Evolutionary conservation across 2,888 invertebrate species (phyloP), one percentile per base, ranked within the genome.

Genomic region (Pilophorus perplexus): DNA sequence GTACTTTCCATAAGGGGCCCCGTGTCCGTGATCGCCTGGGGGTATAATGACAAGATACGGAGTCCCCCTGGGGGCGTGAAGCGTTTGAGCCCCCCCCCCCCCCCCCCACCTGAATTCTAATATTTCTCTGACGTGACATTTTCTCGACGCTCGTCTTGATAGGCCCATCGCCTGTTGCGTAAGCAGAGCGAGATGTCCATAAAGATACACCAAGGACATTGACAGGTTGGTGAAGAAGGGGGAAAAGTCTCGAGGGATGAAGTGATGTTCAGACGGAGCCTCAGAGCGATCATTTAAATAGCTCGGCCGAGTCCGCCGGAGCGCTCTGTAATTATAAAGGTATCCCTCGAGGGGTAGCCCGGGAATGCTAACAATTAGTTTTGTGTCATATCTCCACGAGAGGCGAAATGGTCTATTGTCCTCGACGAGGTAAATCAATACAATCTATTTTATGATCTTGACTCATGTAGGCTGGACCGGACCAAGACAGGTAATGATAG

Each of bases 351-450:
- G 64, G n/a, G 64, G 52, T 64, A 62, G 62, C 62, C 62, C 50
- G 38, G 66, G 66, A 66, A 66, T 66, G 66, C 66, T 66, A 66
- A 66, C 66, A 66, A 66, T 66, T 66, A 66, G 66, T 66, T 66
- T 66, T 66, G 66, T 66, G 66, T 66, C 66, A 66, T 66, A 66
- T 66, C 66, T 66, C 66, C 16, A 42, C 40, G 20, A 22, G 23
- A 23, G 42, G 66, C 57, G 57, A 57, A 66, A 66, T 66, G 57
- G 66, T 66, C 66, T 66, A 66, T 66, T 66, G 66, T 66, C 66
- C 66, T 64, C 64, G 52, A 25, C 66, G 66, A 66, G 66, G 66
- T 66, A 66, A 66, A 66, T 66, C 66, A 66, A 66, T 66, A 66
- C 66, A 66, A 66, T 66, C 66, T 66, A 52, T 66, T 66, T 66